Evolutionary conservation across 2,113 vertebrate genomes (phyloP).

Genomic region (Micronycteris hirsuta): DNA sequence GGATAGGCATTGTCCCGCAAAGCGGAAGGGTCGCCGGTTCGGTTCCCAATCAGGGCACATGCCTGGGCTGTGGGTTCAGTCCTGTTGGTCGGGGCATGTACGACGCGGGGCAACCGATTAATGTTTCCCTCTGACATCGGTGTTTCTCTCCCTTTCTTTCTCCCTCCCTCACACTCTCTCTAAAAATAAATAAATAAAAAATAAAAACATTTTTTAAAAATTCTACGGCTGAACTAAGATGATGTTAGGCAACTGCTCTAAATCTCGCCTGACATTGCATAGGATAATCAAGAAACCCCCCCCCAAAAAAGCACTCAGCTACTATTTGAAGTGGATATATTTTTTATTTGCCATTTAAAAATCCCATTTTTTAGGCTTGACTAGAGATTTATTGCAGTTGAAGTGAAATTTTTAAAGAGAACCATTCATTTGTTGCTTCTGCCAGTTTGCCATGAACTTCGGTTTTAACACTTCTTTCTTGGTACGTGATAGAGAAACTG

Average conservation of each 20-base stretch:
- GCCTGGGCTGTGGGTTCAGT: too few relatives aligned
- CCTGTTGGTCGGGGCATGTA: too few relatives aligned
- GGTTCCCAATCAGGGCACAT: too few relatives aligned
- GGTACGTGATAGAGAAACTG: background rate
- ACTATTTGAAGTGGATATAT: background rate
- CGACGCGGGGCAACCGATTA: too few relatives aligned
- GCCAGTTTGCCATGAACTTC: background rate
- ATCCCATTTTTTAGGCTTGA: background rate
- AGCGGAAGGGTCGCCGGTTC: too few relatives aligned
- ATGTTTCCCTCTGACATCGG: too few relatives aligned
- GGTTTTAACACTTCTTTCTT: slow-evolving; percentile 24
- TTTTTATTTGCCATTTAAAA: slow-evolving; percentile 28
- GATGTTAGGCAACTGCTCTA: background rate
- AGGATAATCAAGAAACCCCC: slow-evolving; percentile 33
- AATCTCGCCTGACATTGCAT: background rate
- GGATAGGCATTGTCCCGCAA: too few relatives aligned
- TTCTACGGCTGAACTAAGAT: background rate
- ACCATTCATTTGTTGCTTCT: background rate
- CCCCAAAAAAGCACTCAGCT: too few relatives aligned
- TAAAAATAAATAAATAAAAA: too few relatives aligned
- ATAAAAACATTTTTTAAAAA: background rate
- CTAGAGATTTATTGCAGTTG: background rate
- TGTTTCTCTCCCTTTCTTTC: too few relatives aligned
- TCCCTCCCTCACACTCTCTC: too few relatives aligned
- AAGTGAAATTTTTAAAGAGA: slow-evolving; percentile 13